Evolutionary conservation across 1,140 invertebrate genomes (phyloP).

Genomic region (Drosophila yakuba): DNA sequence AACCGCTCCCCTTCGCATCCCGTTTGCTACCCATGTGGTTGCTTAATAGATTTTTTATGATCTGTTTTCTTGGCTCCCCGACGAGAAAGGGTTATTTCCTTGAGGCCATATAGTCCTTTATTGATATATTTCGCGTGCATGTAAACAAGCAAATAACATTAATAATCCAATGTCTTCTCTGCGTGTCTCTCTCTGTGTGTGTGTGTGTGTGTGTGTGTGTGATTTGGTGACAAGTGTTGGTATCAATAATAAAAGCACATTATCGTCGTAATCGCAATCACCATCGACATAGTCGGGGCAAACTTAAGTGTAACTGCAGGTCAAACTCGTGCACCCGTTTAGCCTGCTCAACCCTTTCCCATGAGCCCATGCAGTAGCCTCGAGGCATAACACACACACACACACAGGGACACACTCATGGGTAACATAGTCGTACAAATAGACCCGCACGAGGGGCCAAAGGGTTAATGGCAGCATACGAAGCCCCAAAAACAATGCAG

Average conservation of each 20-base stretch:
- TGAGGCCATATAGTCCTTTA: conserved; percentile 41
- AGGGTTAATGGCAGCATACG: conserved; percentile 45
- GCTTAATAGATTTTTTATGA: conserved; percentile 83
- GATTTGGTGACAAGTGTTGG: conserved; percentile 59
- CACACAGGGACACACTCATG: conserved; percentile 3
- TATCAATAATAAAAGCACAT: conserved; percentile 73
- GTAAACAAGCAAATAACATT: conserved; percentile 77
- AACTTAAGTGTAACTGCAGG: conserved; percentile 77
- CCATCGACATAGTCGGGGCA: conserved; percentile 13
- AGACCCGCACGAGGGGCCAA: conserved; percentile 13
- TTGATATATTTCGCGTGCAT: conserved; percentile 69
- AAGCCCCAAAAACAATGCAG: conserved; percentile 39
- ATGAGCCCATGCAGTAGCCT: conserved; percentile 9
- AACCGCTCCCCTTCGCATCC: neutral
- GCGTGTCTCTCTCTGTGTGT: neutral
- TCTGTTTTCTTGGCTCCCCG: conserved; percentile 58
- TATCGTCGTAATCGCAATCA: conserved; percentile 41
- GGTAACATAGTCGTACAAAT: conserved; percentile 3
- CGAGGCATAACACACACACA: conserved; percentile 5
- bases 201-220: neutral
- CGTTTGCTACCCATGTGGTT: conserved; percentile 61
- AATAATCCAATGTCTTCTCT: conserved; percentile 45
- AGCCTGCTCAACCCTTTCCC: neutral
- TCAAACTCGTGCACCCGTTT: conserved; percentile 58
- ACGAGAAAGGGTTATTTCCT: conserved; percentile 11